Evolutionary conservation across 2,888 invertebrate species (phyloP).

Genomic region (Spilosoma lubricipeda): DNA sequence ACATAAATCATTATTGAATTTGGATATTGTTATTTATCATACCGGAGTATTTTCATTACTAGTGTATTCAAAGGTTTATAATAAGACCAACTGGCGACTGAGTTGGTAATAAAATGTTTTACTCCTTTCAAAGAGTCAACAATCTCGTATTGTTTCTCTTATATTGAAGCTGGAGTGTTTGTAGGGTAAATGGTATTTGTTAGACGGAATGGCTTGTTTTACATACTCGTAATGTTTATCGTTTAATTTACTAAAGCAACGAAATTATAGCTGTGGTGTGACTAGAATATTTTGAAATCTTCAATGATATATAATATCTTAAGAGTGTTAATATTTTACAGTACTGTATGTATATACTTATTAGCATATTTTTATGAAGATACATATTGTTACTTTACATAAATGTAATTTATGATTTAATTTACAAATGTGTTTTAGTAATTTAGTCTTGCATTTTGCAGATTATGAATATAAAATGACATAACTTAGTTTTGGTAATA

Average conservation of each 20-base stretch:
- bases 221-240: conserved; percentile 5
- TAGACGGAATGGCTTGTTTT: conserved; percentile 4
- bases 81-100: conserved; percentile 17
- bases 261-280: conserved; percentile 10
- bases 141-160: conserved; percentile 21
- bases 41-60: not conserved
- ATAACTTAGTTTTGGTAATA: no score
- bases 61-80: conserved; percentile 6
- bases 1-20: not conserved
- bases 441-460: not conserved
- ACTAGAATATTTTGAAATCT: conserved; percentile 11
- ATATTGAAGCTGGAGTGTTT: not conserved
- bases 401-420: not conserved
- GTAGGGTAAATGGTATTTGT: conserved; percentile 2
- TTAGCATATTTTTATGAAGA: not conserved
- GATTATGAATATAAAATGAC: not conserved
- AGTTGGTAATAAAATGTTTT: conserved; percentile 44
- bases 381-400: not conserved
- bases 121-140: conserved; percentile 25
- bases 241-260: conserved; percentile 12
- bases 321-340: not conserved
- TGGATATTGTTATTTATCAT: not conserved
- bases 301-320: not conserved
- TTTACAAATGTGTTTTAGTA: not conserved
- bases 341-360: not conserved